These are phyloP conservation scores for Bombus pascuorum DNA, from an alignment of 1,140 invertebrate species.

Conservation along the genomic window DNA sequence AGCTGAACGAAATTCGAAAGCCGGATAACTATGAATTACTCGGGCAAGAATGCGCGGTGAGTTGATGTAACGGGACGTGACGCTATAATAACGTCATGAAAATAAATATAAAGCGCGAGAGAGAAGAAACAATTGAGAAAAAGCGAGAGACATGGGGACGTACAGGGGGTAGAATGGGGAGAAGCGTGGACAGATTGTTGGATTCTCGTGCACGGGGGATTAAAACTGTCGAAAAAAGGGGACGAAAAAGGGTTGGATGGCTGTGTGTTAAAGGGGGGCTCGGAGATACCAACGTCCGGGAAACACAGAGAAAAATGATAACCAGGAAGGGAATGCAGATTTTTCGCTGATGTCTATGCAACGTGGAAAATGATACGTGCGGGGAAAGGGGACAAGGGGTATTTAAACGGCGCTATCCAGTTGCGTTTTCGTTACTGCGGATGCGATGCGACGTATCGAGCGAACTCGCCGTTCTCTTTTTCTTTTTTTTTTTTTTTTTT, in stretches of 20 bases:
- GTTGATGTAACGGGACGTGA: not conserved
- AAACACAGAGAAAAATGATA: not conserved
- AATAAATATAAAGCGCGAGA: not conserved
- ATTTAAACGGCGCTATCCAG: constrained; percentile 24
- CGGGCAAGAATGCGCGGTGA: not conserved
- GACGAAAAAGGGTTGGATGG: not conserved
- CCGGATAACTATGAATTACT: constrained; percentile 27
- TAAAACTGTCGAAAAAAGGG: not conserved
- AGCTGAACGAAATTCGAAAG: not conserved
- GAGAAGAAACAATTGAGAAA: no score
- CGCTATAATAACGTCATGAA: constrained; percentile 1
- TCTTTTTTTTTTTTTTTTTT: not conserved
- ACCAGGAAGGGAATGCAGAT: not conserved
- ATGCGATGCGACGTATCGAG: not conserved
- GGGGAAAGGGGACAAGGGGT: not conserved
- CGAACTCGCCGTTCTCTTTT: not conserved
- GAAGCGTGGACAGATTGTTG: not conserved
- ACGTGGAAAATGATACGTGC: constrained; percentile 3
- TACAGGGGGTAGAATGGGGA: no score
- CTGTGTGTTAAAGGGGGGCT: not conserved
- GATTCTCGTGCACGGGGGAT: not conserved
- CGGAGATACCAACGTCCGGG: not conserved
- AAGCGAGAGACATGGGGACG: no score
- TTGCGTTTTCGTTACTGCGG: constrained; percentile 28
- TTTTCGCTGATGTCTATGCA: constrained; percentile 23